These are phyloP conservation scores for Crotalus tigris DNA, from an alignment of 2,113 vertebrate genomes.

Conservation along the genomic window DNA sequence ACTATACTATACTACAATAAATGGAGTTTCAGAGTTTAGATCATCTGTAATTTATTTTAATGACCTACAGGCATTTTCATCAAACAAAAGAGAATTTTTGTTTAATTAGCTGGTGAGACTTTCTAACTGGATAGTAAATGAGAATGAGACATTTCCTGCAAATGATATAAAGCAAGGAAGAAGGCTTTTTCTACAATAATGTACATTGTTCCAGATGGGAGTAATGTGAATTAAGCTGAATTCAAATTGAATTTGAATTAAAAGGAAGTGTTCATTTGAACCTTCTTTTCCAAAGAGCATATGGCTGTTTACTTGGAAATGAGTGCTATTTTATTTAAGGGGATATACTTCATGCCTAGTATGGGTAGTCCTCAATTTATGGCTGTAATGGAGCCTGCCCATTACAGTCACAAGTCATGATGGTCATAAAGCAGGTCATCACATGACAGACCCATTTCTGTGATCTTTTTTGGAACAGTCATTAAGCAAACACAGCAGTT, in stretches of 20 bases:
- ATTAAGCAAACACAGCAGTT: neutral
- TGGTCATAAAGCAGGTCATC: neutral
- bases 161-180: neutral
- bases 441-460: neutral
- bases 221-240: neutral
- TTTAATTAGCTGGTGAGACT: neutral
- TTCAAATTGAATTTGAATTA: neutral
- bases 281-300: neutral
- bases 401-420: neutral
- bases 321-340: neutral
- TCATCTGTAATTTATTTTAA: neutral
- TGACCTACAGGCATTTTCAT: neutral
- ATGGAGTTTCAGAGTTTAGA: neutral
- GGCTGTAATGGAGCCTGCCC: neutral
- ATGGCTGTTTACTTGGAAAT: neutral
- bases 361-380: neutral
- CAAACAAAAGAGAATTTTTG: neutral
- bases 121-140: neutral
- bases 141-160: neutral
- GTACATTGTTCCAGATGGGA: neutral
- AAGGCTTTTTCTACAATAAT: neutral
- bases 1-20: neutral
- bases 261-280: neutral
- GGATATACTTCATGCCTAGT: neutral
- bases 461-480: neutral